phyloP scores from a whole-genome alignment of 2,797 vertebrate genomes.

The Triplophysa bombifrons region DNA sequence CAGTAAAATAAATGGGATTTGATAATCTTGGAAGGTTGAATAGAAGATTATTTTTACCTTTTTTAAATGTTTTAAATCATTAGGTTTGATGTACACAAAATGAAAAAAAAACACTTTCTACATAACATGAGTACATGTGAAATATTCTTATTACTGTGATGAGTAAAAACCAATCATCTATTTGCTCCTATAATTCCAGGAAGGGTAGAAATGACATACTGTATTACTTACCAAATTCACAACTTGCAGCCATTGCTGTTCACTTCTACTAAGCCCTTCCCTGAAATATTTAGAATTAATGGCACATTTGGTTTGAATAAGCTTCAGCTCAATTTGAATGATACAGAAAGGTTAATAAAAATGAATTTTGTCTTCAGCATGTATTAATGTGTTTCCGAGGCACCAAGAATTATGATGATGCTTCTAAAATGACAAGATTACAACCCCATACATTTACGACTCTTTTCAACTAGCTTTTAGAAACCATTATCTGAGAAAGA shows the following conservation, averaged over 20 bases:
- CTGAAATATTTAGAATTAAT: slow-evolving; percentile 39
- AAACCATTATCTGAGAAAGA: slow-evolving; percentile 41
- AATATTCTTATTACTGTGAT: too few relatives aligned
- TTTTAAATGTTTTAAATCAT: too few relatives aligned
- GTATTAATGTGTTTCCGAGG: slow-evolving; percentile 34
- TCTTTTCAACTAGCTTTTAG: slow-evolving; percentile 39
- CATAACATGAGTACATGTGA: too few relatives aligned
- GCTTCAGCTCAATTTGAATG: slow-evolving; percentile 5
- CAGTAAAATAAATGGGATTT: too few relatives aligned
- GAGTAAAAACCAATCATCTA: too few relatives aligned
- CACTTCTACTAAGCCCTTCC: slow-evolving; percentile 3
- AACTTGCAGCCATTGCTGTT: slow-evolving; percentile 41
- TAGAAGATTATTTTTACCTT: too few relatives aligned
- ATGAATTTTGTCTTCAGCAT: slow-evolving; percentile 25
- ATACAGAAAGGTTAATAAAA: slow-evolving; percentile 24
- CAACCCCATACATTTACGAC: slow-evolving; percentile 23
- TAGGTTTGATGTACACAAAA: too few relatives aligned
- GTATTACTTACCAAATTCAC: slow-evolving; percentile 47
- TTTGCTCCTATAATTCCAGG: too few relatives aligned
- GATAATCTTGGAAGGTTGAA: too few relatives aligned
- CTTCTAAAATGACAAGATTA: slow-evolving; percentile 46
- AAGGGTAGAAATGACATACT: too few relatives aligned
- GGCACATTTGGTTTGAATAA: slow-evolving; percentile 22
- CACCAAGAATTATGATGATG: slow-evolving; percentile 28
- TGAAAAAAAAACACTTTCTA: too few relatives aligned